Conservation (phyloP, 2,797 vertebrate species). For the Enteromius paludinosus region DNA sequence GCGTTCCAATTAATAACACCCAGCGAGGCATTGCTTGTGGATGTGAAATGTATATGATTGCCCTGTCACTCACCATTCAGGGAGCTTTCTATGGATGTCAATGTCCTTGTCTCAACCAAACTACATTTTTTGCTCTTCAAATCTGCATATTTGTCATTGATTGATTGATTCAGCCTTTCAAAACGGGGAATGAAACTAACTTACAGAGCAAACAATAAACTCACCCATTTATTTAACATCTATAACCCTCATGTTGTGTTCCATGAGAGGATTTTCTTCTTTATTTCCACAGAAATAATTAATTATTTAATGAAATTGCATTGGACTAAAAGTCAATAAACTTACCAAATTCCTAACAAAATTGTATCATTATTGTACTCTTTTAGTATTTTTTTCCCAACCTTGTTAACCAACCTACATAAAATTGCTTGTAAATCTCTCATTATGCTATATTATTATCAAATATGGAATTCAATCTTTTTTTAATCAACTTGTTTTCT, state of each 20-base stretch:
- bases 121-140: constrained; percentile 23
- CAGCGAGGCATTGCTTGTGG: constrained; percentile 75
- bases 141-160: constrained; percentile 60
- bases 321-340: not conserved
- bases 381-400: not conserved
- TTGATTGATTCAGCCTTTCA: constrained; percentile 60
- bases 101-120: constrained; percentile 51
- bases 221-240: not conserved
- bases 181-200: not conserved
- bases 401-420: not conserved
- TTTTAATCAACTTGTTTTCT: not conserved
- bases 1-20: constrained; percentile 81
- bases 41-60: constrained; percentile 78
- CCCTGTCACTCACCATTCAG: constrained; percentile 76
- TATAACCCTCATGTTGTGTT: not conserved
- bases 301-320: not conserved
- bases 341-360: too few species aligned
- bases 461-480: not conserved
- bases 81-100: constrained; percentile 68
- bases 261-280: not conserved
- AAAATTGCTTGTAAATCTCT: not conserved
- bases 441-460: not conserved
- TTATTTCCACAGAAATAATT: not conserved
- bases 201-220: not conserved
- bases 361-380: not conserved